Evolutionary conservation across 1,140 invertebrate genomes (phyloP), one percentile per base, ranked within the genome.

Genomic region (Cardiocondyla obscurior): DNA sequence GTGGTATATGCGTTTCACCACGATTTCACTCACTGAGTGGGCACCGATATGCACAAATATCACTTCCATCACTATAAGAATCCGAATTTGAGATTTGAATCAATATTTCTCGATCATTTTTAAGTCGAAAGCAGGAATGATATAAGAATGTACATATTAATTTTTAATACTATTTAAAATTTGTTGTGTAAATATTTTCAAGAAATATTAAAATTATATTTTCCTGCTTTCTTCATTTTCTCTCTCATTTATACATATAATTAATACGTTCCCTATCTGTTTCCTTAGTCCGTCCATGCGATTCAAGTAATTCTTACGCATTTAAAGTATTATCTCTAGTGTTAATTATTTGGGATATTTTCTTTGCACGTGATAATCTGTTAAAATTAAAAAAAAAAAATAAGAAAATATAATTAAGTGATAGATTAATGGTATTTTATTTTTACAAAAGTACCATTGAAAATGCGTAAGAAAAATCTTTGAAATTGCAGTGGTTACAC

Each of bases 281-380:
- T 46, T 49, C 6, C 36, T 60, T 12, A 5, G 10, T 44, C 58
- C 42, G 58, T 64, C 22, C 49, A 36, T 65, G 28, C 33, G 42
- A 64, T 16, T 76, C 73, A 76, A 76, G 42, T 14, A 8, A 49
- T 76, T 76, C 10, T 64, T 25, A 51, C n/a, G 12, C 12, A 1
- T 25, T 64, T 25, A 36, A 2, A 64, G n/a, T 64, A 64, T 33
- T 22, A 8, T 22, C 19, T 30, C 19, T 30, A 64, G 0, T 10
- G 44, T 46, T 16, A 65, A 65, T 36, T 36, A 69, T 69, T 67
- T 44, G 1, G 46, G n/a, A 44, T 33, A 33, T 46, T 46, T 33
- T 44, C 12, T n/a, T 57, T 36, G 12, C 44, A 25, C 19, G 8
- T n/a, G 22, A 44, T 42, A 44, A 30, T 73, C 57, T 60, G 6